These are phyloP conservation scores for Catocala fraxini DNA, from an alignment of 2,888 invertebrate genomes.

Conservation along the genomic window DNA sequence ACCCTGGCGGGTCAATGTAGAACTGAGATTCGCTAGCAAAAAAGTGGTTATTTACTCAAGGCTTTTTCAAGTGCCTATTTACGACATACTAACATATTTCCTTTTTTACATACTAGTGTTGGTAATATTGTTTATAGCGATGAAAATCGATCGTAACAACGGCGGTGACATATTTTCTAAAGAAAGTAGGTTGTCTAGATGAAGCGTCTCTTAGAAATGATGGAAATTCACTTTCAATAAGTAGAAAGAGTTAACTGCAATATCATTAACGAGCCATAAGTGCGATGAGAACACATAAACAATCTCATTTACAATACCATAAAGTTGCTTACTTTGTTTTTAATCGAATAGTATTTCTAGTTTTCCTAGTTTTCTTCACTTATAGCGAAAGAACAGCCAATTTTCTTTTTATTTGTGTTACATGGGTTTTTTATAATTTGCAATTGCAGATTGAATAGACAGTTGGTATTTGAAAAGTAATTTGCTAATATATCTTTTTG, in stretches of 20 bases:
- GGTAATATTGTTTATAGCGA: constrained; percentile 31
- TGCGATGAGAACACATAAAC: constrained; percentile 58
- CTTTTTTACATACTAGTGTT: constrained; percentile 1
- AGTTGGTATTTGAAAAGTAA: too few species aligned
- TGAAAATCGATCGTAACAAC: constrained; percentile 57
- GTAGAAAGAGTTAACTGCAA: constrained; percentile 55
- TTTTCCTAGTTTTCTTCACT: background rate
- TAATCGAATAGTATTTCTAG: constrained; percentile 26
- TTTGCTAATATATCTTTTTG: too few species aligned
- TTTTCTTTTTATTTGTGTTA: too few species aligned
- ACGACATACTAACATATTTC: background rate
- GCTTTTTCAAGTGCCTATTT: too few species aligned
- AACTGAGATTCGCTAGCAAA: too few species aligned
- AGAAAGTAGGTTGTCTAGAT: constrained; percentile 70
- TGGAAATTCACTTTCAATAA: constrained; percentile 64
- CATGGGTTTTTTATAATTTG: too few species aligned
- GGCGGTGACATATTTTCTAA: constrained; percentile 68
- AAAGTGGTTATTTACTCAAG: too few species aligned
- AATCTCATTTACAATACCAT: constrained; percentile 35
- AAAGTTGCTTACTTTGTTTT: constrained; percentile 40
- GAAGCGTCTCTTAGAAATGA: constrained; percentile 64
- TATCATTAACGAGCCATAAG: constrained; percentile 54
- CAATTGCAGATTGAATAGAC: too few species aligned
- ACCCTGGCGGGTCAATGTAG: too few species aligned
- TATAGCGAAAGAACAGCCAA: background rate